Percentiles rank a stretch among this genome's conserved stretches.
These are phyloP conservation scores for Geotrypetes seraphini DNA, from an alignment of 2,797 vertebrate genomes.

Conservation along the genomic window DNA sequence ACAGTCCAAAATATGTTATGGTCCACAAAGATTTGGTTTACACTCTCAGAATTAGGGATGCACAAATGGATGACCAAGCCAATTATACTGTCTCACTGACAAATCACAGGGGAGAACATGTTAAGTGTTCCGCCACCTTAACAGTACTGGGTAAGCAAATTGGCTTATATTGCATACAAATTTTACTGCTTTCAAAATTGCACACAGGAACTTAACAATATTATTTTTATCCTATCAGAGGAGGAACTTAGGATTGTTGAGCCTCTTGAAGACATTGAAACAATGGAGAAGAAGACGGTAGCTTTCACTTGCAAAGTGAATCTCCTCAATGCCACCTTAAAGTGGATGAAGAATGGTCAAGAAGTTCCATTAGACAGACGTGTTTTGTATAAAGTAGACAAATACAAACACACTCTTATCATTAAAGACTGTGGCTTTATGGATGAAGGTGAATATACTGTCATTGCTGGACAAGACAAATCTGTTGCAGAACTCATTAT, in stretches of 20 bases:
- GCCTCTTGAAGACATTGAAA: constrained; percentile 88
- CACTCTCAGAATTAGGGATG: constrained; percentile 81
- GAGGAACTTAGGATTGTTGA: constrained; percentile 84
- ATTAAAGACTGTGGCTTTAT: constrained; percentile 85
- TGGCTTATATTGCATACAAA: not conserved
- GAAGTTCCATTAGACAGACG: constrained; percentile 75
- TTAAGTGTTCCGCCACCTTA: constrained; percentile 71
- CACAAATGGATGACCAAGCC: constrained; percentile 71
- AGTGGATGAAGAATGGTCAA: constrained; percentile 84
- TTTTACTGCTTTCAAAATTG: constrained; percentile 6
- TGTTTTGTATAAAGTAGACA: constrained; percentile 79
- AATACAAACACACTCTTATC: constrained; percentile 84
- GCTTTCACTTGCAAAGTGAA: constrained; percentile 95
- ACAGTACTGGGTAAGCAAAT: constrained; percentile 70
- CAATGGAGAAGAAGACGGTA: constrained; percentile 88
- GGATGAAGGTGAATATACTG: constrained; percentile 90
- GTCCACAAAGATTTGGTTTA: constrained; percentile 85
- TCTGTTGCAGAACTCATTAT: constrained; percentile 87
- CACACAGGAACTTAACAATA: constrained; percentile 4
- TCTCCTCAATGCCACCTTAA: constrained; percentile 74
- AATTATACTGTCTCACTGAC: constrained; percentile 68
- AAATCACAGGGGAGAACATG: constrained; percentile 83
- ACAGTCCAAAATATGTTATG: constrained; percentile 87
- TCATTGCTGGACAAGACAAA: constrained; percentile 75
- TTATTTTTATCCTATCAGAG: constrained; percentile 54